Conservation (phyloP, 1,140 invertebrate species). For the Spodoptera frugiperda region DNA sequence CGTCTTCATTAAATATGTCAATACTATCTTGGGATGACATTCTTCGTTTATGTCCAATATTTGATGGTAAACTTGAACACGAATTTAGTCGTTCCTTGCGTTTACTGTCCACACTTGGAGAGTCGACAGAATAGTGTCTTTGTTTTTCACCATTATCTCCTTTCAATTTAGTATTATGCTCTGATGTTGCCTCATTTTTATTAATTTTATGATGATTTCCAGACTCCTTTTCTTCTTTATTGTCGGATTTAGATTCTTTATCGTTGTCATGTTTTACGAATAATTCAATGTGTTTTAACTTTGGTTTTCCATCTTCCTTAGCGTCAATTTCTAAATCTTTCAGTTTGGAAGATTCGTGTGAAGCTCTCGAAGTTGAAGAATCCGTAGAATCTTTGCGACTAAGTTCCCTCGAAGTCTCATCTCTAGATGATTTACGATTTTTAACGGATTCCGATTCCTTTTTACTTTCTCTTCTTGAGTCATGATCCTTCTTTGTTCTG, state of each 20-base stretch:
- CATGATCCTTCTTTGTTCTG: slow-evolving; percentile 72
- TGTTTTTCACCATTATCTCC: slow-evolving; percentile 77
- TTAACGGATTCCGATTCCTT: slow-evolving; percentile 71
- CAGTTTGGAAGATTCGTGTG: slow-evolving; percentile 79
- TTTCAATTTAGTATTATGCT: slow-evolving; percentile 65
- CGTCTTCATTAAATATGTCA: slow-evolving; percentile 88
- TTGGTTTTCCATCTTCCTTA: slow-evolving; percentile 76
- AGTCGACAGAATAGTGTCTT: slow-evolving; percentile 84
- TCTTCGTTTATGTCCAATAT: slow-evolving; percentile 89
- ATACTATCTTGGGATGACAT: slow-evolving; percentile 92
- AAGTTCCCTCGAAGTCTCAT: slow-evolving; percentile 80
- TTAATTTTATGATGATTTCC: slow-evolving; percentile 63
- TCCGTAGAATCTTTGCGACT: slow-evolving; percentile 85
- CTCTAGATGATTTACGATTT: slow-evolving; percentile 80
- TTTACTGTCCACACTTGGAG: slow-evolving; percentile 81
- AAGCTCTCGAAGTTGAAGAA: slow-evolving; percentile 83
- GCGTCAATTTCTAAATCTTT: slow-evolving; percentile 81
- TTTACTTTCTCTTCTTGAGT: slow-evolving; percentile 74
- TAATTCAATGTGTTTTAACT: slow-evolving; percentile 64
- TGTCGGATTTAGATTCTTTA: slow-evolving; percentile 70
- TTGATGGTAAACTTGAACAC: slow-evolving; percentile 88
- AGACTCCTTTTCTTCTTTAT: slow-evolving; percentile 71
- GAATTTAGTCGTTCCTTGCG: slow-evolving; percentile 86
- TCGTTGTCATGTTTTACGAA: slow-evolving; percentile 67
- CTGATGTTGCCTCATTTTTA: slow-evolving; percentile 63